A percentile compares a stretch with the other conserved stretches of the same genome.
Evolutionary conservation across 2,797 vertebrate genomes (phyloP).

Genomic region (Galaxias olidus): DNA sequence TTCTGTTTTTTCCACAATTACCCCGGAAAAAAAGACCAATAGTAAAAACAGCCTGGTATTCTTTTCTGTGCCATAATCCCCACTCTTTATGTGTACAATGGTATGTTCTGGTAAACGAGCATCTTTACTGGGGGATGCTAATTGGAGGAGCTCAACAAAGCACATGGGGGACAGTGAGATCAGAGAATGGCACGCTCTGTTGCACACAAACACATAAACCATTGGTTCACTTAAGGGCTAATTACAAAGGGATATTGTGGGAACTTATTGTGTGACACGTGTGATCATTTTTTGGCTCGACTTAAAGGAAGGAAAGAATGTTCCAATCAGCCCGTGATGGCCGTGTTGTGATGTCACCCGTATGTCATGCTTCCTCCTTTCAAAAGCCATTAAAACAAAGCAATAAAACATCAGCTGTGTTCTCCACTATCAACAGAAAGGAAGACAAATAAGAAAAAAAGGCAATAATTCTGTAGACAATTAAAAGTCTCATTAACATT

Average conservation of each 20-base stretch:
- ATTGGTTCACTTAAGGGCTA: slow-evolving; percentile 42
- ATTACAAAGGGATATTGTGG: slow-evolving; percentile 55
- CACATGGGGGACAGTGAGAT: slow-evolving; percentile 20
- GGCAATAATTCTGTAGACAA: too few species aligned
- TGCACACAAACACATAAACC: slow-evolving; percentile 30
- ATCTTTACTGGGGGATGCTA: slow-evolving; percentile 38
- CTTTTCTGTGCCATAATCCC: slow-evolving; percentile 44
- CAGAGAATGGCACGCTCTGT: slow-evolving; percentile 33
- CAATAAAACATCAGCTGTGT: slow-evolving; percentile 39
- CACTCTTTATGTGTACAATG: slow-evolving; percentile 55
- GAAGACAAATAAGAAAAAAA: too few species aligned
- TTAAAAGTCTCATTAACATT: too few species aligned
- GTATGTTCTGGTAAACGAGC: slow-evolving; percentile 40
- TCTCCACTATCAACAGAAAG: background rate
- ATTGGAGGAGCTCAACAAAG: slow-evolving; percentile 45
- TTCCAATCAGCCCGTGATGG: slow-evolving; percentile 53
- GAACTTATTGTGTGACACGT: slow-evolving; percentile 53
- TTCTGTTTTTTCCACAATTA: slow-evolving; percentile 9
- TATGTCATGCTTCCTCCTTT: slow-evolving; percentile 55
- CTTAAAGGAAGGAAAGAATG: slow-evolving; percentile 34
- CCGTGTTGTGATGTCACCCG: slow-evolving; percentile 59
- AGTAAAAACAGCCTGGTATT: slow-evolving; percentile 28
- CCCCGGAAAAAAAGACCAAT: slow-evolving; percentile 21
- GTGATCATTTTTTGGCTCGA: slow-evolving; percentile 54
- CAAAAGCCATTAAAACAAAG: slow-evolving; percentile 25